Base-by-base conservation (phyloP, 2,797 vertebrate genomes). In the Lepus townsendii region DNA sequence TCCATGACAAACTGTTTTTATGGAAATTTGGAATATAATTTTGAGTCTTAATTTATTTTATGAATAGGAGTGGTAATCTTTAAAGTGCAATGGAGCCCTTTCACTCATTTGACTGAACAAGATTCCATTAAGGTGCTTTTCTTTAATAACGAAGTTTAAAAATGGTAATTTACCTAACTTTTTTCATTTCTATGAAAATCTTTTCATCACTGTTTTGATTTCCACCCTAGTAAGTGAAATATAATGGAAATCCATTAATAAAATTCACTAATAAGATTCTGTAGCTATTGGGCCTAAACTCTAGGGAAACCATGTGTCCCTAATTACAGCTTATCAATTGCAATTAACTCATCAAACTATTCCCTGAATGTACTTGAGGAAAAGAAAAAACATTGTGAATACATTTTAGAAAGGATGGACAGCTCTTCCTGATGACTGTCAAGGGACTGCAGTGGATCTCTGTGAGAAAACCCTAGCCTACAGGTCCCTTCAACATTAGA, bases 331-430 rank as follows among this genome's bases (percentile, higher is more conserved):
- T 90, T 96, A 95, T 87, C 80, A 97, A 89, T 90, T 95, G 32
- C 47, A 90, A 97, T 97, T 97, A 97, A 97, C 17, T 96, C 87
- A 94, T 97, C 77, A 93, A 96, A 97, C 87, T 98, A 97, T 86
- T 96, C 94, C 94, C 93, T 72, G 88, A 90, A 90, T 66, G 71
- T 22, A 93, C 47, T 78, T 90, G 1, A 88, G 66, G 69, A 96
- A 95, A 96, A 73, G 17, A 95, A 88, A 95, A 91, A 85, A 66
- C 93, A 10, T 88, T 79, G n/a, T 35, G 96, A 93, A 88, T 95
- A 94, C 96, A 97, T 91, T 66, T 24, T 96, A 95, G 60, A 65
- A 83, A 92, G 79, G 75, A 93, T 47, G 69, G 65, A 97, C 54
- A 89, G 20, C 22, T 60, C 90, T 57, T 94, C 96, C 62, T 24